Evolutionary conservation across 1,140 invertebrate genomes (phyloP), one percentile per base, ranked within the genome.

Genomic region (Caenorhabditis tropicalis): DNA sequence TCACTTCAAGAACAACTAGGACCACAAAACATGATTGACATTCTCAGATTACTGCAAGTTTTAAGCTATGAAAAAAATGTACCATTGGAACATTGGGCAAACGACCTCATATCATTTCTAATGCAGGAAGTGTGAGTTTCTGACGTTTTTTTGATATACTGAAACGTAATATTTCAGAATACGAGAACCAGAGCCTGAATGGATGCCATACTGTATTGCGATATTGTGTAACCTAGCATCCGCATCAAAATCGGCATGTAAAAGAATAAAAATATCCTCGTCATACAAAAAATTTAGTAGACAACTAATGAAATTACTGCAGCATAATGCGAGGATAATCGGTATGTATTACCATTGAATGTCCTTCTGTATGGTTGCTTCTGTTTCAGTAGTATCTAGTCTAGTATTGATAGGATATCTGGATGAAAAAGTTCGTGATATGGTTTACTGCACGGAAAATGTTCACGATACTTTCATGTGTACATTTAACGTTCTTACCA

Each of bases 371-470:
- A n/a, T n/a, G n/a, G n/a, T n/a, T n/a, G n/a, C n/a, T n/a, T n/a
- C n/a, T n/a, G n/a, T 88, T 46, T 56, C 89, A 48, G 88, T 88
- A 7, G 74, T 90, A 10, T 87, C 70, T 16, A 83, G 79, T 21
- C 82, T 88, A 4, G 88, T 88, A 12, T 29, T 88, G 12, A 88
- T 90, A 16, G 88, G 88, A 19, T 88, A 90, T 82, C 48, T 90
- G 46, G 88, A 88, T 43, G 89, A 90, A 43, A 89, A 88, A 39
- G 48, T 87, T n/a, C 46, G 88, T 27, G 89, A 88, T 60, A 80
- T 82, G 88, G 83, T 89, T 3, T 89, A 87, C 85, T 87, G 81
- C 79, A 58, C 88, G 1, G 53, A 86, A 51, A 89, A 89, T 51
- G 83, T 90, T 24, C 70, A 88, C 12, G 87, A 89, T 31, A 88